Conservation (phyloP, 30 jellyfish, hydroid and myxozoan species). For the Turritopsis dohrnii region DNA sequence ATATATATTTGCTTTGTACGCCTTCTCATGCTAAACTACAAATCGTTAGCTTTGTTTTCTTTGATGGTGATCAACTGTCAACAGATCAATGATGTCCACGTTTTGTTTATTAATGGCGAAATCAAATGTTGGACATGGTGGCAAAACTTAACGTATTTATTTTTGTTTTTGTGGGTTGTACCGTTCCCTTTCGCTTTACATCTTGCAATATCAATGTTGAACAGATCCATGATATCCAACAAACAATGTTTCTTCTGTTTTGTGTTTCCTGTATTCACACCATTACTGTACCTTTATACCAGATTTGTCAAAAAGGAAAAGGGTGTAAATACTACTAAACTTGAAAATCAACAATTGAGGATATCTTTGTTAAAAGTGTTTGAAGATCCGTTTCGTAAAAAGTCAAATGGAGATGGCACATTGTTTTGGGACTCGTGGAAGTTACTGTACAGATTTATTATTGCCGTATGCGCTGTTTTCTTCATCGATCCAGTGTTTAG, state of each 20-base stretch:
- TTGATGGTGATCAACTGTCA: slow-evolving; percentile 32
- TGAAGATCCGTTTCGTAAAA: neutral
- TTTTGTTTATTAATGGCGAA: slow-evolving; percentile 31
- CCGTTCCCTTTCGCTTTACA: slow-evolving; percentile 29
- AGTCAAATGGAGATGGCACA: neutral
- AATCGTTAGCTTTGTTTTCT: neutral
- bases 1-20: neutral
- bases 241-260: neutral
- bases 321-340: neutral
- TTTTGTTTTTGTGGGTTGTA: slow-evolving; percentile 28
- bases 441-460: neutral
- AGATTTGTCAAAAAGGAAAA: neutral
- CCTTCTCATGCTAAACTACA: neutral
- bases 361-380: neutral
- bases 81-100: slow-evolving; percentile 18
- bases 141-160: slow-evolving; percentile 28
- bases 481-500: neutral
- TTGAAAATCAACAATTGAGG: neutral
- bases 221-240: neutral
- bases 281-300: neutral
- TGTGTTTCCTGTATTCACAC: neutral
- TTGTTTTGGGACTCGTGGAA: neutral
- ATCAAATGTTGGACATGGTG: slow-evolving; percentile 36
- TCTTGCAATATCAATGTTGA: neutral
- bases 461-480: neutral